Conservation (phyloP, 2,113 vertebrate species). For the Ageneiosus marmoratus region DNA sequence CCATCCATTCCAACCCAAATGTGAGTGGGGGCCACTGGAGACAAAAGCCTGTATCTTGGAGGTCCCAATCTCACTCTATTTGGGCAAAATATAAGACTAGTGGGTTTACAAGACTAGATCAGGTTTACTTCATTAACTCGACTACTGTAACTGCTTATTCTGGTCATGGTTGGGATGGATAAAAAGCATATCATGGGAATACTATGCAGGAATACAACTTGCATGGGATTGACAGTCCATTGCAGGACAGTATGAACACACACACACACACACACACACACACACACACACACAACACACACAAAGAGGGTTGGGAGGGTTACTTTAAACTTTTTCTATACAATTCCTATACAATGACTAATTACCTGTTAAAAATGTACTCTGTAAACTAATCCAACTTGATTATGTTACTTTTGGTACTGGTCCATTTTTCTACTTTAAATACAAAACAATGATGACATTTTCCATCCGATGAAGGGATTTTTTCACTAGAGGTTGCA, state of each 20-base stretch:
- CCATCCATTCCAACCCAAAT: conserved; percentile 22
- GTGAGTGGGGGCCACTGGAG: conserved; percentile 15
- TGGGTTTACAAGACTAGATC: conserved; percentile 38
- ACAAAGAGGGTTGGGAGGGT: too few species aligned
- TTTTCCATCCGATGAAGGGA: too few species aligned
- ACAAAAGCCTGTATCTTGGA: conserved; percentile 26
- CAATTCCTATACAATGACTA: too few species aligned
- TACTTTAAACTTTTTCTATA: too few species aligned
- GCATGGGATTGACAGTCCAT: neutral
- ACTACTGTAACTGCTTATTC: neutral
- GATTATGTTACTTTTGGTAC: too few species aligned
- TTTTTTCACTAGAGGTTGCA: too few species aligned
- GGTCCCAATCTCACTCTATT: neutral
- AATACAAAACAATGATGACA: too few species aligned
- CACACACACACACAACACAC: neutral
- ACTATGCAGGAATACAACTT: neutral
- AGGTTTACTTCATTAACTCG: conserved; percentile 1
- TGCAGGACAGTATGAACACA: neutral
- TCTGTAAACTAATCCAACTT: too few species aligned
- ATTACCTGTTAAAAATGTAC: too few species aligned
- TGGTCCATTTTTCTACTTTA: too few species aligned
- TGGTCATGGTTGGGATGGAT: neutral
- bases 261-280: conserved; percentile 5
- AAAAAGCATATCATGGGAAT: neutral
- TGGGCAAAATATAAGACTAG: conserved; percentile 23